phyloP scores from a whole-genome alignment of 2,113 vertebrate genomes.

The Forbesichthys papilliferus region DNA sequence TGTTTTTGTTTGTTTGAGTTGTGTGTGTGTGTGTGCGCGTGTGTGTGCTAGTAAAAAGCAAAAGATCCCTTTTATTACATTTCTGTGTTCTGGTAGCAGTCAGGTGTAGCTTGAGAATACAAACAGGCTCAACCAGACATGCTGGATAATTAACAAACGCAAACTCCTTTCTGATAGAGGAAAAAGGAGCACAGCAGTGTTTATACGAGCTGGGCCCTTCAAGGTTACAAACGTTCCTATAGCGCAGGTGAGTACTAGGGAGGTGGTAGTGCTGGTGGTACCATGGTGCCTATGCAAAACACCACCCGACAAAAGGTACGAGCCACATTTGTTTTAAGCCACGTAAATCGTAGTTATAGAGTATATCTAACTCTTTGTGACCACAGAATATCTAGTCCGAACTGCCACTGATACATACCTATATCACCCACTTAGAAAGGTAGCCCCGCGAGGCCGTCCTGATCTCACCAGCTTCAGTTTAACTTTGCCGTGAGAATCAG shows the following conservation, averaged over 20 bases:
- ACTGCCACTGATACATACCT: constrained; percentile 1
- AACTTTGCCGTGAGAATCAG: too few species aligned
- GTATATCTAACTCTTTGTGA: constrained; percentile 52
- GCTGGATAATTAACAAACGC: constrained; percentile 82
- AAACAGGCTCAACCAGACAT: constrained; percentile 79
- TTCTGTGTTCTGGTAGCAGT: constrained; percentile 67
- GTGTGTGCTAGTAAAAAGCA: constrained; percentile 32
- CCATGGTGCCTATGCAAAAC: constrained; percentile 58
- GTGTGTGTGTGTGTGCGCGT: constrained; percentile 39
- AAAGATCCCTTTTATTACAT: constrained; percentile 76
- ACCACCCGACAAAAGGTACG: constrained; percentile 42
- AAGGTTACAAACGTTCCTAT: constrained; percentile 53
- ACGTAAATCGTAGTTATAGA: constrained; percentile 11
- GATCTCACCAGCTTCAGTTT: too few species aligned
- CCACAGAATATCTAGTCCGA: constrained; percentile 47
- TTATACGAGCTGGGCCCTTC: constrained; percentile 70
- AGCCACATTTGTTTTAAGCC: constrained; percentile 44
- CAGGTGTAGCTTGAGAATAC: constrained; percentile 70
- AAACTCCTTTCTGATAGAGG: constrained; percentile 79
- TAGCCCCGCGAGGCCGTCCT: too few species aligned
- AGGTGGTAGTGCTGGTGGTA: neutral
- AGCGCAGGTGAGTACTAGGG: constrained; percentile 10
- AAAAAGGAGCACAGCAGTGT: constrained; percentile 78
- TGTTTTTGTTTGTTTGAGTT: constrained; percentile 75
- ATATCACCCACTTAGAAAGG: neutral